Base-by-base conservation (phyloP, 2,113 vertebrate species). In the Trachemys scripta region DNA sequence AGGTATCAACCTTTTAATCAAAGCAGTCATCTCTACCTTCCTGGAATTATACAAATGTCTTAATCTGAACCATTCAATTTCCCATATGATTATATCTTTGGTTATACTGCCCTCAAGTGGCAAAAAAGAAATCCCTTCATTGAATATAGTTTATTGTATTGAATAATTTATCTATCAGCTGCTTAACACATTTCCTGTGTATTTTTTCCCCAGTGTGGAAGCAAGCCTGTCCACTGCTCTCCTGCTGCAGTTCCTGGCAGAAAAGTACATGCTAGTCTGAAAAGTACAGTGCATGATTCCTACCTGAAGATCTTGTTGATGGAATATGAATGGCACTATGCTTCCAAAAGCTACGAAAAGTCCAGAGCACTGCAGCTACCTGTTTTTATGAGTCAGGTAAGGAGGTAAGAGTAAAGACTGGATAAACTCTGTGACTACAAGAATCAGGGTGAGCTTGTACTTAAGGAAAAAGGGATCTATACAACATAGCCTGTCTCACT, bases 51-150 rank as follows among this genome's bases (percentile, higher is more conserved):
- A 6, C 0, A 89, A 31, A 24, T 2, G 75, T 2, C 17, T 35
- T 56, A 69, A 89, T 54, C 29, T 24, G 29, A 20, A 76, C 4
- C 19, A 27, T n/a, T 7, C 5, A 38, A 54, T 1, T 17, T 3
- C 42, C 17, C 3, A 8, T 9, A 16, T 1, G 51, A 12, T 49
- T 78, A 89, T 90, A 80, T 82, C 80, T 97, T 97, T 93, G 95
- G 82, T 96, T 78, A 95, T 65, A 76, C 88, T 97, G 97, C 96
- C 97, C 97, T 95, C 97, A 89, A 83, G 96, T 95, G 96, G 96
- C 72, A 65, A 80, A 45, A 90, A 13, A 10, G 72, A 75, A 92
- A 85, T 53, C 25, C 83, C 42, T 35, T 81, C 69, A 20, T 5
- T 47, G 54, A 54, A 56, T 42, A 8, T 8, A 76, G 9, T 19